Percentiles rank a stretch among this genome's conserved stretches.
Evolutionary conservation across 1,140 invertebrate genomes (phyloP).

Genomic region (Whitmania pigra): DNA sequence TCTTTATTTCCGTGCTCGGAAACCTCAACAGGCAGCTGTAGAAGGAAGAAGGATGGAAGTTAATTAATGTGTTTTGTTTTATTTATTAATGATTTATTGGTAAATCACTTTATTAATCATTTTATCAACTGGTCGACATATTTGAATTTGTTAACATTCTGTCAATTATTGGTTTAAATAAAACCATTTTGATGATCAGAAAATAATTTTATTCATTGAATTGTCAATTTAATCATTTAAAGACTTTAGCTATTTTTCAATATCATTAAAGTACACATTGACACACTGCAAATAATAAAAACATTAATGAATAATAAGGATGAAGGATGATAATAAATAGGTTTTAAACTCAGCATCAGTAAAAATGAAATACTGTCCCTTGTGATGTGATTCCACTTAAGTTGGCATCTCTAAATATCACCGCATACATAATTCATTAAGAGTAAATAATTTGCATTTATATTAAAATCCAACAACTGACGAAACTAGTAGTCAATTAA

Average conservation of each 20-base stretch:
- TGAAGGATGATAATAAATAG: too few species aligned
- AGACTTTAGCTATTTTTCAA: background rate
- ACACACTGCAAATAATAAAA: background rate
- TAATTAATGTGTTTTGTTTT: background rate
- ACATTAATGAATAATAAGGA: background rate
- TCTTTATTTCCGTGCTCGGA: conserved; percentile 87
- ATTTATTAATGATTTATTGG: background rate
- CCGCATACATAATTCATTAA: too few species aligned
- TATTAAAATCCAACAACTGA: too few species aligned
- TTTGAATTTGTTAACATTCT: background rate
- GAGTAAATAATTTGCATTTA: too few species aligned
- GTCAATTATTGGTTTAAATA: background rate
- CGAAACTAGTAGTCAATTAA: too few species aligned
- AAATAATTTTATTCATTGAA: too few species aligned
- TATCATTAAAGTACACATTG: background rate
- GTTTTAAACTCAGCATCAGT: too few species aligned
- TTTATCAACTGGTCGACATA: background rate
- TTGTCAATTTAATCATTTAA: too few species aligned
- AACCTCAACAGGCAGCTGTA: conserved; percentile 80
- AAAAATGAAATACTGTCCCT: too few species aligned
- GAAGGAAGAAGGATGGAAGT: conserved; percentile 38
- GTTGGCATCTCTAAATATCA: too few species aligned
- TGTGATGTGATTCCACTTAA: too few species aligned
- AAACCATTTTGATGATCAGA: too few species aligned
- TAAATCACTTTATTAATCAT: background rate